These are phyloP conservation scores for Amaurobius ferox DNA, from an alignment of 2,888 invertebrate genomes.

Conservation along the genomic window DNA sequence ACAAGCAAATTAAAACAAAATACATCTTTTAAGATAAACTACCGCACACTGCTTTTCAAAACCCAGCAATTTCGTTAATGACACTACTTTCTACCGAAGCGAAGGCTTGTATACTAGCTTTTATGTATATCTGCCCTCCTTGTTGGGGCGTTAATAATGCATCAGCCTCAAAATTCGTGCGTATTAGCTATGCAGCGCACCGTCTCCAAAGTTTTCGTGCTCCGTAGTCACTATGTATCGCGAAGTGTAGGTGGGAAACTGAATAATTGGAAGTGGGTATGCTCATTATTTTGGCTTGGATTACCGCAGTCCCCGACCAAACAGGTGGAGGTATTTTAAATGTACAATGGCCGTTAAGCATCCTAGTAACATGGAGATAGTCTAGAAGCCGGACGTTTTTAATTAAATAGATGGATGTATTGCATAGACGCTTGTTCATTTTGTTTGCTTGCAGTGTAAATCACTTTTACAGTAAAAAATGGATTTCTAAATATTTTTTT, in stretches of 20 bases:
- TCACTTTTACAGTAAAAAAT: too few relatives aligned
- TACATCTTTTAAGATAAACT: too few relatives aligned
- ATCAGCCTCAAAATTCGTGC: neutral
- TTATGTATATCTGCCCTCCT: neutral
- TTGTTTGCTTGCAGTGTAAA: too few relatives aligned
- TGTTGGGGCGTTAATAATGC: slow-evolving; percentile 5
- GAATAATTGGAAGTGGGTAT: neutral
- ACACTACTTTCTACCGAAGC: neutral
- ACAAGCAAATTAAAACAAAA: too few relatives aligned
- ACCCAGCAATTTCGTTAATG: neutral
- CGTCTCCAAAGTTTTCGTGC: neutral
- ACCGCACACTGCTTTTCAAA: neutral
- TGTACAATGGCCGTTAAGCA: neutral
- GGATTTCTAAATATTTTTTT: too few relatives aligned
- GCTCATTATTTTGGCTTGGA: neutral
- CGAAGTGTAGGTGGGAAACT: neutral
- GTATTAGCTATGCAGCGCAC: neutral
- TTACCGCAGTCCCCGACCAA: too few relatives aligned
- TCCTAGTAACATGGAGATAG: neutral
- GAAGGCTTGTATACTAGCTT: neutral
- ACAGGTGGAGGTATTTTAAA: neutral
- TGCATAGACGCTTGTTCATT: too few relatives aligned
- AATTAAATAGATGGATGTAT: too few relatives aligned
- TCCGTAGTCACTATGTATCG: neutral
- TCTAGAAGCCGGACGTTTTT: neutral